phyloP scores from a whole-genome alignment of 2,888 invertebrate species.

The Eupeodes luniger region DNA sequence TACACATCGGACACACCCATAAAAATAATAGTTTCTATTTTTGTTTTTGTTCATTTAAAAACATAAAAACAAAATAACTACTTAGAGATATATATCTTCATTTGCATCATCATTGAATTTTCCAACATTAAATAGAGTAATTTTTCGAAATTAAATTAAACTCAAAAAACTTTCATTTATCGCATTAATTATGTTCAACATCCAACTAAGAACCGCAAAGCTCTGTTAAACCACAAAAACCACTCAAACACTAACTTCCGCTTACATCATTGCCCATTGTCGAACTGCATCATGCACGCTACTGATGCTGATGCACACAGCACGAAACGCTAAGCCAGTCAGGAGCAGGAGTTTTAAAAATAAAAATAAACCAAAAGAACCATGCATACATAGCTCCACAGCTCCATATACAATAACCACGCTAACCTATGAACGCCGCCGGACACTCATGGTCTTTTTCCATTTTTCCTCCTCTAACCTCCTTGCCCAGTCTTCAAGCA shows the following conservation, averaged over 20 bases:
- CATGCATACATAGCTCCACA: background rate
- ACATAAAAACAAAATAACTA: background rate
- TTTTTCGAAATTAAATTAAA: conserved; percentile 19
- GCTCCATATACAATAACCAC: background rate
- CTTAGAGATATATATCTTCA: background rate
- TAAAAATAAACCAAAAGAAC: conserved; percentile 12
- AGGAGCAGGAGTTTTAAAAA: background rate
- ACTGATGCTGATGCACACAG: background rate
- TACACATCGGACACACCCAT: too few relatives aligned
- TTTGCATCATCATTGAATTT: conserved; percentile 9
- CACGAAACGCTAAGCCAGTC: conserved; percentile 30
- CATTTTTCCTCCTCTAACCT: conserved; percentile 1
- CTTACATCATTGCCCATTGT: conserved; percentile 38
- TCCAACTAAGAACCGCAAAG: conserved; percentile 44
- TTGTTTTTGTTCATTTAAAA: background rate
- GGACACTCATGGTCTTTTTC: conserved; percentile 16
- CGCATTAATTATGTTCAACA: conserved; percentile 39
- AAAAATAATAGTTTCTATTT: too few relatives aligned
- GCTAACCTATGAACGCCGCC: background rate
- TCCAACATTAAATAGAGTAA: background rate
- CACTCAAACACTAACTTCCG: conserved; percentile 42
- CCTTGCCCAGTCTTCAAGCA: background rate
- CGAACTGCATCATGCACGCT: conserved; percentile 27
- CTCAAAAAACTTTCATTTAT: conserved; percentile 5
- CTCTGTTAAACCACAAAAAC: conserved; percentile 39